A percentile compares a stretch with the other conserved stretches of the same genome.
These are phyloP conservation scores for Ctenopoma multispine DNA, from an alignment of 2,797 vertebrate species.

Conservation along the genomic window DNA sequence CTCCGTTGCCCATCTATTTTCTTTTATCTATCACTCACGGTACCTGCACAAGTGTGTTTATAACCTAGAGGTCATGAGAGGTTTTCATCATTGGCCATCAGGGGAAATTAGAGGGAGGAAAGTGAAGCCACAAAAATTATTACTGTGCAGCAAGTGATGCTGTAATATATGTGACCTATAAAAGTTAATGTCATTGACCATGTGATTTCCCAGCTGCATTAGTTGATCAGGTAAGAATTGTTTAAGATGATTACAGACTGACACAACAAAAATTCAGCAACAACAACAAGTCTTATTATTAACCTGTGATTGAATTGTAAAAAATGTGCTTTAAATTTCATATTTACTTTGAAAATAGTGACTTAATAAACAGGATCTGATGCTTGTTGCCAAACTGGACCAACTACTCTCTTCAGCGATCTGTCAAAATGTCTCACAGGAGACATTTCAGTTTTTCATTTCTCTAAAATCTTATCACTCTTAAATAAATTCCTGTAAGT, in stretches of 20 bases:
- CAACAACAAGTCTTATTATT: not conserved
- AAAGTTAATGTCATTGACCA: not conserved
- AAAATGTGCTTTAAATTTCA: not conserved
- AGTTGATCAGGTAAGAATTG: not conserved
- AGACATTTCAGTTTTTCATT: too few species aligned
- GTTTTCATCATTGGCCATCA: conserved; percentile 32
- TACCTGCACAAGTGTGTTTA: conserved; percentile 48
- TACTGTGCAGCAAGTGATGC: not conserved
- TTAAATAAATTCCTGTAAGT: too few species aligned
- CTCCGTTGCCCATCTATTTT: conserved; percentile 17
- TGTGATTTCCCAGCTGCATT: not conserved
- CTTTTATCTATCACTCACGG: conserved; percentile 33
- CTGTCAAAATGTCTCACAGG: too few species aligned
- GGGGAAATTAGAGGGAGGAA: conserved; percentile 28
- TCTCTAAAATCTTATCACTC: too few species aligned
- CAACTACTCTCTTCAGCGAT: not conserved
- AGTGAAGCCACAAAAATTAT: conserved; percentile 7
- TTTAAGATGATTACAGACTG: not conserved
- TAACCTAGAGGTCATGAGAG: conserved; percentile 27
- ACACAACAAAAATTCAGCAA: not conserved
- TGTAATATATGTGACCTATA: conserved; percentile 10
- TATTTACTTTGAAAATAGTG: too few species aligned
- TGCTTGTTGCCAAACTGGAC: not conserved
- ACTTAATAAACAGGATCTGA: not conserved
- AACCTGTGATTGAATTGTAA: not conserved